Evolutionary conservation across 1,140 invertebrate genomes (phyloP), one percentile per base, ranked within the genome.

Genomic region (Uloborus diversus): DNA sequence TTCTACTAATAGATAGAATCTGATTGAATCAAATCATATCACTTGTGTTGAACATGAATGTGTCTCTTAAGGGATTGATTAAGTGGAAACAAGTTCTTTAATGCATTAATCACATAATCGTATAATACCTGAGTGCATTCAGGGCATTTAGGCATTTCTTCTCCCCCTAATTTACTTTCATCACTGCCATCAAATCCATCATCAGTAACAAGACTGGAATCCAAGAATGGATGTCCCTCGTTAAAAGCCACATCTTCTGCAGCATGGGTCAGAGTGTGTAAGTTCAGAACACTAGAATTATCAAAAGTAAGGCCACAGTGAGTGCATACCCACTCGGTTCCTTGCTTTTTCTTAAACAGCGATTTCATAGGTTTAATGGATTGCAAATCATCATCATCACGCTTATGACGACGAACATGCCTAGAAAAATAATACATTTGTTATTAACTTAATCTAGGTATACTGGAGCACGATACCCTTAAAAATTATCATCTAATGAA

Each of bases 281-380:
- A 82, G 83, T 90, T 89, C 0, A 91, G 85, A 3, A 91, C 80
- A 17, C 85, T 86, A 3, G 88, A 82, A 82, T 89, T 90, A 70
- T 87, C 86, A 84, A 92, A 92, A 14, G 87, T 87, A 56, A 90
- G 84, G 71, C 87, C 85, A 84, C 91, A 91, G 68, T 88, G 86
- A 3, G 85, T 86, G 84, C 91, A 91, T 80, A 88, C 87, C 88
- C 89, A 90, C 33, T 89, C 89, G 59, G 84, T 84, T 9, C 83
- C 85, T 75, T 85, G 83, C 51, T 76, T 82, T 61, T 83, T 83
- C 69, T 84, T 85, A 81, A 85, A 86, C 73, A 87, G 68, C 7
- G 85, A 84, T 76, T 85, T 85, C 7, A 85, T 82, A 4, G 85
- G 84, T 57, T 81, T 68, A n/a, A 84, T 68, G 33, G 85, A 71